Conservation (phyloP, 1,140 invertebrate genomes). For the Bombus confusus region DNA sequence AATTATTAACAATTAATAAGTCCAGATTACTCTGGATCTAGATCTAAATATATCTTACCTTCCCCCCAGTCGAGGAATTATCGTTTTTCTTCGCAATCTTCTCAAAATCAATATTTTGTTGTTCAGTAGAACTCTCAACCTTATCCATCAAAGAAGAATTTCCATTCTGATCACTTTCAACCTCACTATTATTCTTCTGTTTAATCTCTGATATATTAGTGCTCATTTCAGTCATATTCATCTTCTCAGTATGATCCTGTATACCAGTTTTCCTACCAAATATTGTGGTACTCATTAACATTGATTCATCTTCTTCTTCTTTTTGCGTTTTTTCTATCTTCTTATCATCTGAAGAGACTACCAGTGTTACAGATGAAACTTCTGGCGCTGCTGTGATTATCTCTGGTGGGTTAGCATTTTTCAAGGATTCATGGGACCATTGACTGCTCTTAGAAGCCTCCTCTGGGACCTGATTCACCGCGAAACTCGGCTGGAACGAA, state of each 20-base stretch:
- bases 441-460: constrained; percentile 47
- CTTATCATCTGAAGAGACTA: constrained; percentile 70
- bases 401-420: constrained; percentile 62
- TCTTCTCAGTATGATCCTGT: constrained; percentile 50
- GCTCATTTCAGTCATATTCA: constrained; percentile 27
- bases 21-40: too few relatives aligned
- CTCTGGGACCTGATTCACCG: constrained; percentile 81
- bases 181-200: constrained; percentile 1
- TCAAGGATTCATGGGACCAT: background rate
- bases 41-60: constrained; percentile 50
- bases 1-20: background rate
- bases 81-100: constrained; percentile 41
- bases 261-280: constrained; percentile 73
- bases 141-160: constrained; percentile 7
- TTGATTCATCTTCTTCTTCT: constrained; percentile 32
- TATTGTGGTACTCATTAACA: constrained; percentile 54
- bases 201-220: background rate
- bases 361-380: constrained; percentile 65
- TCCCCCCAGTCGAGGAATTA: constrained; percentile 33
- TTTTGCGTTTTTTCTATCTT: constrained; percentile 2
- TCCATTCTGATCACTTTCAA: constrained; percentile 6
- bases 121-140: constrained; percentile 17
- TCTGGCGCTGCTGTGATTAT: constrained; percentile 77
- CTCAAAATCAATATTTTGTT: constrained; percentile 24
- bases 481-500: constrained; percentile 83